These are phyloP conservation scores for Pyrocephalus nanus DNA, from an alignment of 2,797 vertebrate species.

Conservation along the genomic window DNA sequence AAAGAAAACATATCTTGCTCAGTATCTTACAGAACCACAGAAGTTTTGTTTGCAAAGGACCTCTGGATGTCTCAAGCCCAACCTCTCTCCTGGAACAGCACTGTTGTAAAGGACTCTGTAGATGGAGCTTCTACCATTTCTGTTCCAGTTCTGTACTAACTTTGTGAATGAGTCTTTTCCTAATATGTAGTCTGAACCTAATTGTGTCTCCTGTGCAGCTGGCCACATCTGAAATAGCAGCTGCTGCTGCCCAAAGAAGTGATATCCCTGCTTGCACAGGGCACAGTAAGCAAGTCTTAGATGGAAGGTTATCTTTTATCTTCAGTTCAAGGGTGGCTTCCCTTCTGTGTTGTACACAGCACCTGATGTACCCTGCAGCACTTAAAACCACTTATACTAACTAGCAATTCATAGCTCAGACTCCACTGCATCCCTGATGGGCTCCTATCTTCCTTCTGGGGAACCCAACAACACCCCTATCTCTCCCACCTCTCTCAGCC, in stretches of 20 bases:
- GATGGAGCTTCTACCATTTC: background rate
- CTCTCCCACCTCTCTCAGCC: background rate
- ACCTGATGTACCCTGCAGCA: background rate
- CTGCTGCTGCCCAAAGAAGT: background rate
- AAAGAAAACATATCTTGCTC: background rate
- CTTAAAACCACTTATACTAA: background rate
- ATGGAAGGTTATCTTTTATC: background rate
- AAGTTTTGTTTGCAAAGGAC: background rate
- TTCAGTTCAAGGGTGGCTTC: background rate
- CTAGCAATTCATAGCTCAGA: background rate
- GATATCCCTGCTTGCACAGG: background rate
- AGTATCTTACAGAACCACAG: background rate
- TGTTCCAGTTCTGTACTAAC: background rate
- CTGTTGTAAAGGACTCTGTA: background rate
- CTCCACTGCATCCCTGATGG: background rate
- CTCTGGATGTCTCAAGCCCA: background rate
- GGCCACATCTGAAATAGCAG: background rate
- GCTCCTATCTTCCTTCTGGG: background rate
- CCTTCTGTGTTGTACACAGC: background rate
- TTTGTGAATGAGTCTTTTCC: background rate
- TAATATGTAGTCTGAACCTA: background rate
- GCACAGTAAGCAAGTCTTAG: background rate
- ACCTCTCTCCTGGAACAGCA: background rate
- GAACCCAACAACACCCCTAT: background rate
- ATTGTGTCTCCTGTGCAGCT: background rate